Conservation (phyloP, 2,888 invertebrate species). For the Electrophaes corylata region DNA sequence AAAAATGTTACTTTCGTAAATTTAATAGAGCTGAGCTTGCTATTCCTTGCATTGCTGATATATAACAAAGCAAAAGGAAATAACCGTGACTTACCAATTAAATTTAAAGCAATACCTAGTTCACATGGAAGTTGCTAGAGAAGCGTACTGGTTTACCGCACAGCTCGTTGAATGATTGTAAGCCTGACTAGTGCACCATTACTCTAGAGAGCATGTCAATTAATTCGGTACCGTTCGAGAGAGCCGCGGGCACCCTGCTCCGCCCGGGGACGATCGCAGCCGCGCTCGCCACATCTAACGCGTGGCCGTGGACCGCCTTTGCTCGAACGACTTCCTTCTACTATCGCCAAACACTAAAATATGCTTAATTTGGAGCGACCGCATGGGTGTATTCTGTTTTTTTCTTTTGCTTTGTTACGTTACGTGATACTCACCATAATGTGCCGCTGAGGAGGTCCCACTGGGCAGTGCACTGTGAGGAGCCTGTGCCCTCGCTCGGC, state of each 20-base stretch:
- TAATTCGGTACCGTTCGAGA: conserved; percentile 48
- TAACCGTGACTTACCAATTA: conserved; percentile 53
- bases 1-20: conserved; percentile 19
- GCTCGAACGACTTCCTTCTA: conserved; percentile 59
- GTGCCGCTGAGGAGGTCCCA: conserved; percentile 70
- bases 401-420: conserved; percentile 84
- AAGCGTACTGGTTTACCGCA: conserved; percentile 73
- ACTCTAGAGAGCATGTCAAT: conserved; percentile 67
- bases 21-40: conserved; percentile 63
- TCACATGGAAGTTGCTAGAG: conserved; percentile 72
- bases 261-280: conserved; percentile 38
- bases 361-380: conserved; percentile 72
- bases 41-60: conserved; percentile 74
- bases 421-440: conserved; percentile 73
- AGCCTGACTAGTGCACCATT: conserved; percentile 78
- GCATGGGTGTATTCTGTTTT: conserved; percentile 81
- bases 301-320: conserved; percentile 60
- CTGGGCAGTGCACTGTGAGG: conserved; percentile 36
- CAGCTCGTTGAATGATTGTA: conserved; percentile 82
- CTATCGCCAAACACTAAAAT: conserved; percentile 62
- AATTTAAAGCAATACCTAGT: conserved; percentile 57
- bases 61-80: conserved; percentile 84
- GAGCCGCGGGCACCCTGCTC: conserved; percentile 47
- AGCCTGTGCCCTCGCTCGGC: conserved; percentile 44
- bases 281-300: conserved; percentile 53